Percentiles rank a stretch among this genome's conserved stretches.
These are phyloP conservation scores for Orchesella cincta DNA, from an alignment of 1,140 invertebrate genomes.

Conservation along the genomic window DNA sequence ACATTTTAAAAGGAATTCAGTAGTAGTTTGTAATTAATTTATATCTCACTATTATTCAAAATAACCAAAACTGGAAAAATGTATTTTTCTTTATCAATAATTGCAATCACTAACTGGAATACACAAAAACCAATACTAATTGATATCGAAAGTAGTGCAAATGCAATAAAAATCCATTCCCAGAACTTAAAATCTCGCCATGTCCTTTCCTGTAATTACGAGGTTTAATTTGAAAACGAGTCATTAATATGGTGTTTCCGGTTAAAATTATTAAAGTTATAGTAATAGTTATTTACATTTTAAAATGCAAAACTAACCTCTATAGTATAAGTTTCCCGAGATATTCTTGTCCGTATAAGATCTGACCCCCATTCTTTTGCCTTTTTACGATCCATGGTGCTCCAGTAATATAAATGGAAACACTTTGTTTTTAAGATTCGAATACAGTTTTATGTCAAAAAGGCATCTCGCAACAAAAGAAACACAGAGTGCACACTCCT, in stretches of 20 bases:
- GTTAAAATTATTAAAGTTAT: not conserved
- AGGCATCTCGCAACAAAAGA: too few species aligned
- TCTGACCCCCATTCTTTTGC: slow-evolving; percentile 32
- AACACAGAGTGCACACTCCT: too few species aligned
- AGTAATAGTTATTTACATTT: not conserved
- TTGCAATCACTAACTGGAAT: not conserved
- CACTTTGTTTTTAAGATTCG: not conserved
- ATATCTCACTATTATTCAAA: slow-evolving; percentile 34
- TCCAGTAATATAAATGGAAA: not conserved
- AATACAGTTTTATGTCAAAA: too few species aligned
- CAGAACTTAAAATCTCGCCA: slow-evolving; percentile 25
- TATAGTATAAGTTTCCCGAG: slow-evolving; percentile 28
- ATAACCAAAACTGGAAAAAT: slow-evolving; percentile 34
- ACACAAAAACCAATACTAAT: slow-evolving; percentile 32
- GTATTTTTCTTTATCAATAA: slow-evolving; percentile 28
- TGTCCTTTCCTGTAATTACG: slow-evolving; percentile 5
- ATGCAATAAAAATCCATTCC: slow-evolving; percentile 37
- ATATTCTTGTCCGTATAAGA: slow-evolving; percentile 31
- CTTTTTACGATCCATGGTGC: not conserved
- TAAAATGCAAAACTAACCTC: slow-evolving; percentile 25
- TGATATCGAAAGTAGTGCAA: slow-evolving; percentile 21
- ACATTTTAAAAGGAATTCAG: not conserved
- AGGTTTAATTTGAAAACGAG: not conserved
- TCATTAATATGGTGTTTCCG: not conserved
- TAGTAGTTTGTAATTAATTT: not conserved